Percentiles rank a stretch among this genome's conserved stretches.
Evolutionary conservation across 2,797 vertebrate genomes (phyloP).

Genomic region (Pipistrellus pygmaeus): DNA sequence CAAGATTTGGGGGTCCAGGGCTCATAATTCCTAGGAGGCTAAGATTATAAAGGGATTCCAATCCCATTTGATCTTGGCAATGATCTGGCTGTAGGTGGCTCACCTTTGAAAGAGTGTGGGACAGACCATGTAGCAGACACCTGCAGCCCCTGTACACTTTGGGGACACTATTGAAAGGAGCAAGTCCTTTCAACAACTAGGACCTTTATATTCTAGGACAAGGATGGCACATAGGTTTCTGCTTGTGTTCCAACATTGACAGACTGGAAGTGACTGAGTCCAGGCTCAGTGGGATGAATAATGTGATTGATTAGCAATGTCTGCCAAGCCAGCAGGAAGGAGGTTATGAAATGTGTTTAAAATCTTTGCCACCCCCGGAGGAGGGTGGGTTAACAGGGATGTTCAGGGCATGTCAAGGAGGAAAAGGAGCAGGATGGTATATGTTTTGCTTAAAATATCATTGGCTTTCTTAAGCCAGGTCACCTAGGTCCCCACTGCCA

Average conservation of each 20-base stretch:
- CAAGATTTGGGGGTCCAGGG: not conserved
- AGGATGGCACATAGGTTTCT: not conserved
- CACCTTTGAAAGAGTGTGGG: not conserved
- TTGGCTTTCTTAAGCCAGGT: not conserved
- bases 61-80: not conserved
- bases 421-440: not conserved
- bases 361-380: not conserved
- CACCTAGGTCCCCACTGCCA: not conserved
- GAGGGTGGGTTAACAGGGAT: not conserved
- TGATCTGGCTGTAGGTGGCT: not conserved
- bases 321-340: not conserved
- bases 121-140: not conserved
- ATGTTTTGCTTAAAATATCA: conserved; percentile 21
- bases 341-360: not conserved
- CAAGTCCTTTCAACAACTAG: not conserved
- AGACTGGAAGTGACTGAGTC: not conserved
- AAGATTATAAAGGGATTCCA: not conserved
- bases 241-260: not conserved
- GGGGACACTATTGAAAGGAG: not conserved
- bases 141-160: not conserved
- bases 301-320: not conserved
- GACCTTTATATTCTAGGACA: not conserved
- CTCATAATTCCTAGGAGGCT: not conserved
- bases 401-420: not conserved
- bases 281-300: not conserved